Evolutionary conservation across 2,797 vertebrate species (phyloP), one percentile per base, ranked within the genome.

Genomic region (Salmo trutta): DNA sequence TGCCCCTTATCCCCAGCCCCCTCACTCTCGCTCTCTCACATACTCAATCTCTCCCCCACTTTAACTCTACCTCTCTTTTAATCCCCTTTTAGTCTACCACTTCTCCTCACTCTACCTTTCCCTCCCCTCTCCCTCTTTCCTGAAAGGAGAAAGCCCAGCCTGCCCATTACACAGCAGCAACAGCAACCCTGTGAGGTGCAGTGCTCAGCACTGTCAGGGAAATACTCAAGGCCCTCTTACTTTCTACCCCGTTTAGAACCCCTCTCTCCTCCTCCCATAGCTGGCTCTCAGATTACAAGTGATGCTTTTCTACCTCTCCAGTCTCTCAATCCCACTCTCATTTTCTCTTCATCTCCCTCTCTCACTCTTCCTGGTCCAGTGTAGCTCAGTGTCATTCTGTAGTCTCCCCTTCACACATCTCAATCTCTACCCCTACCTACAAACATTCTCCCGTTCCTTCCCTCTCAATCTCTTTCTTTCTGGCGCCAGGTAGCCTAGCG

Each of bases 61-160:
- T 19, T 3, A 3, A 27, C 52, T 15, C 76, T 62, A 24, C 65
- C 15, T 68, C 66, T 31, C 62, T 80, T 56, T 52, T 17, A 29
- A 62, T 29, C 54, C 36, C 54, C 62, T 21, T 12, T 64, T 10
- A 10, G 8, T 64, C n/a, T 64, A 21, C 62, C 19, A 21, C 21
- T 27, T 64, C 62, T 21, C 75, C 77, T 85, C 74, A 75, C 75
- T 79, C 80, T 74, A 79, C 79, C 76, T 74, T 64, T 81, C 67
- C 24, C 47, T 68, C 66, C 29, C 29, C 24, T 72, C 74, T 75
- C n/a, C n/a, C 31, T 75, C 2, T 2, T 62, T 33, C 15, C 16
- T 69, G 27, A 31, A 29, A 29, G 6, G 16, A 56, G 53, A 67
- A 67, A 17, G 69, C 76, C 5, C 10, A 27, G 19, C 68, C 33